A percentile compares a stretch with the other conserved stretches of the same genome.
phyloP scores from a whole-genome alignment of 1,140 invertebrate genomes.

The Rhopalosiphum maidis region DNA sequence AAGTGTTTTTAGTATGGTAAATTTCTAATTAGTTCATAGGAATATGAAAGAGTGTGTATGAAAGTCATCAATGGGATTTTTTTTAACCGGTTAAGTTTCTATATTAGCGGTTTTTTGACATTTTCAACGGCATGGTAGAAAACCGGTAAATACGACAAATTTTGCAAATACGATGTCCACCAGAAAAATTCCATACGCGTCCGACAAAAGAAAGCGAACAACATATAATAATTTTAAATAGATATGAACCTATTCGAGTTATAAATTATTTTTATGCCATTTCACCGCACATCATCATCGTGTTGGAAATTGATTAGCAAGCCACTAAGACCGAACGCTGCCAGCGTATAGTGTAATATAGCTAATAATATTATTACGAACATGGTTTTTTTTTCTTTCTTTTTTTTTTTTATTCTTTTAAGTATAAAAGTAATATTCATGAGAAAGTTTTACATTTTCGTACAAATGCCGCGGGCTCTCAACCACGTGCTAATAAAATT shows the following conservation, averaged over 20 bases:
- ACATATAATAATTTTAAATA: not conserved
- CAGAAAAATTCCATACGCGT: not conserved
- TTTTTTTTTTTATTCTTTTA: slow-evolving; percentile 15
- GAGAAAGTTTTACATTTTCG: not conserved
- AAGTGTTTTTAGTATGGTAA: not conserved
- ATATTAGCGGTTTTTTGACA: slow-evolving; percentile 31
- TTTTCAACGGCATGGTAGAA: slow-evolving; percentile 26
- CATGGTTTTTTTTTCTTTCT: not conserved
- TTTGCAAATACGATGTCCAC: slow-evolving; percentile 1
- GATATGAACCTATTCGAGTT: not conserved
- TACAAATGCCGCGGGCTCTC: not conserved
- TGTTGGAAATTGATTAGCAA: not conserved
- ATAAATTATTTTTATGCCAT: not conserved
- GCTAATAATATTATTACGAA: not conserved
- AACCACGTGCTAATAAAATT: not conserved
- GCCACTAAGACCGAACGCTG: not conserved
- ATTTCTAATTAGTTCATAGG: slow-evolving; percentile 1
- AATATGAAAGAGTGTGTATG: not conserved
- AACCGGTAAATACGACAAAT: slow-evolving; percentile 22
- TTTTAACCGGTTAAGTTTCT: slow-evolving; percentile 22
- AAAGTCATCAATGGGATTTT: slow-evolving; percentile 5
- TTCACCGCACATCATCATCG: slow-evolving; percentile 19
- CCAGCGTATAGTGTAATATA: not conserved
- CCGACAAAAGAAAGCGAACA: slow-evolving; percentile 6
- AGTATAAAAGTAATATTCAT: not conserved